phyloP scores from a whole-genome alignment of 1,140 invertebrate species.

The Linepithema humile region DNA sequence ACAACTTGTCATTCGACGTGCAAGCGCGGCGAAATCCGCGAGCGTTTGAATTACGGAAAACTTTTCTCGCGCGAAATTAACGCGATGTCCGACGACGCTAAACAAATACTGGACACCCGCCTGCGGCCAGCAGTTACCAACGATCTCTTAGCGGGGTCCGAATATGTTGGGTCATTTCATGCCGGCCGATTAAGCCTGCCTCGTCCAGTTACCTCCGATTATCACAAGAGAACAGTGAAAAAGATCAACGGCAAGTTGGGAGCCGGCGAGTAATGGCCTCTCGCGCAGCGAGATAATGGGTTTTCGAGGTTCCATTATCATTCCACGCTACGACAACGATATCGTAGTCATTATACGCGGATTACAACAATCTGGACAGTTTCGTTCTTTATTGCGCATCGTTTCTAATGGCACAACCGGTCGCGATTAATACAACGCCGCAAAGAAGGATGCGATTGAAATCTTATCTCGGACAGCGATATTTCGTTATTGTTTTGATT shows the following conservation, averaged over 20 bases:
- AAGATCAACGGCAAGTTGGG: constrained; percentile 22
- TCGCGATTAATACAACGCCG: neutral
- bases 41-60: neutral
- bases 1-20: no score
- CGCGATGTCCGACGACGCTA: neutral
- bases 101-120: no score
- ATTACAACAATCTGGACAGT: constrained; percentile 8
- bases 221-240: neutral
- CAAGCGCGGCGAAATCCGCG: neutral
- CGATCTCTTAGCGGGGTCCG: neutral
- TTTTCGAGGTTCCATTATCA: constrained; percentile 58
- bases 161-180: constrained; percentile 3
- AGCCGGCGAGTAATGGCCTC: constrained; percentile 43
- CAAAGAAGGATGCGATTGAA: neutral
- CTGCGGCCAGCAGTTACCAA: neutral
- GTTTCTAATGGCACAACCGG: neutral
- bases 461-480: neutral
- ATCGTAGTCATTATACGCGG: constrained; percentile 38
- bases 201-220: constrained; percentile 31
- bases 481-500: neutral
- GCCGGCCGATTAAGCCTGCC: neutral
- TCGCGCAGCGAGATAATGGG: constrained; percentile 40
- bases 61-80: neutral
- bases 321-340: neutral
- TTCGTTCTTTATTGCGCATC: neutral